A percentile compares a stretch with the other conserved stretches of the same genome.
Conservation (phyloP, 2,888 invertebrate genomes). For the Azorinus chamasolen region DNA sequence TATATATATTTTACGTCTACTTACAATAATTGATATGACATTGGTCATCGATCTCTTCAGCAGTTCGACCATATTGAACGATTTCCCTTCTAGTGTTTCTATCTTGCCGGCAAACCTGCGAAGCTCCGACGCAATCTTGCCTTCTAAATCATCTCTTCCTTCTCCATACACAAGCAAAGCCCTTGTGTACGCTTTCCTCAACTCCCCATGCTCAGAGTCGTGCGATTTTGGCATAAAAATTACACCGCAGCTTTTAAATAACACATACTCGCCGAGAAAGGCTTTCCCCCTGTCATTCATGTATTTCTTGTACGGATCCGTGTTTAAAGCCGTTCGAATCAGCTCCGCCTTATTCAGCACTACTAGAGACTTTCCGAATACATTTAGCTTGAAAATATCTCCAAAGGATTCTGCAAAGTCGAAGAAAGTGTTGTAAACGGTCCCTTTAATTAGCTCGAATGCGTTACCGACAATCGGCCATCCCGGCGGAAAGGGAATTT, state of each 20-base stretch:
- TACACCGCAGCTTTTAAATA: conserved; percentile 10
- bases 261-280: conserved; percentile 26
- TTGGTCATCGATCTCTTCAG: conserved; percentile 21
- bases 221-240: conserved; percentile 8
- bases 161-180: conserved; percentile 26
- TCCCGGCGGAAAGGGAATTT: conserved; percentile 33
- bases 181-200: conserved; percentile 8
- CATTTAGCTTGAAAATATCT: too few relatives aligned
- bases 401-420: conserved; percentile 23
- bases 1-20: too few relatives aligned
- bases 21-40: conserved; percentile 22
- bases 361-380: conserved; percentile 14
- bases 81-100: neutral
- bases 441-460: conserved; percentile 14
- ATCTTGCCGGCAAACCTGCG: neutral
- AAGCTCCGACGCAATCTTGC: neutral
- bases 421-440: conserved; percentile 1
- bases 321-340: conserved; percentile 18
- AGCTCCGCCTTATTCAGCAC: conserved; percentile 24
- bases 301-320: conserved; percentile 18
- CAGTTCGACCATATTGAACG: conserved; percentile 5
- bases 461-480: too few relatives aligned
- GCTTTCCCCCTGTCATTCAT: conserved; percentile 26
- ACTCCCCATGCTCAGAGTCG: conserved; percentile 11
- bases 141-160: conserved; percentile 25